Conservation (phyloP, 2,797 vertebrate genomes). For the Austrolebias charrua region DNA sequence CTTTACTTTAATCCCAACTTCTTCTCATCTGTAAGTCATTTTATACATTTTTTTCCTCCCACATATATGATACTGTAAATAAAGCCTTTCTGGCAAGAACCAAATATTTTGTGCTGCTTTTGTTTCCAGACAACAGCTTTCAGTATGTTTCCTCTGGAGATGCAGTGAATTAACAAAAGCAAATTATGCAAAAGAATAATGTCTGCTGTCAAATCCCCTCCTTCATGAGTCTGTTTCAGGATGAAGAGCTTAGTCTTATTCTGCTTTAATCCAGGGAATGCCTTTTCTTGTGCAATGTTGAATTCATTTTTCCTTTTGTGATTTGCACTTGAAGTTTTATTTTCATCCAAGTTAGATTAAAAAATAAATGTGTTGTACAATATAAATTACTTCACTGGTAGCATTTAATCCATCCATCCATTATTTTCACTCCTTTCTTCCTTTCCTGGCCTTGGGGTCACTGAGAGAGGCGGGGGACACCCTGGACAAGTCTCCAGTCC, state of each 20-base stretch:
- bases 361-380: too few relatives aligned
- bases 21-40: constrained; percentile 29
- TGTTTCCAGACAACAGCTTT: constrained; percentile 22
- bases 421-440: too few relatives aligned
- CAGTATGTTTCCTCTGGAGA: constrained; percentile 14
- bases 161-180: constrained; percentile 5
- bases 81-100: constrained; percentile 9
- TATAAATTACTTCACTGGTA: too few relatives aligned
- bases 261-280: not conserved
- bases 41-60: constrained; percentile 5
- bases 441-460: too few relatives aligned
- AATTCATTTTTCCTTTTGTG: not conserved
- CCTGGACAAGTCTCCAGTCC: too few relatives aligned
- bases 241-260: not conserved
- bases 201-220: constrained; percentile 16
- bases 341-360: not conserved
- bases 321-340: not conserved
- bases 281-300: constrained; percentile 2
- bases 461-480: too few relatives aligned
- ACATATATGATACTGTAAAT: not conserved
- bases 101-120: constrained; percentile 21
- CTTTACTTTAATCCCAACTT: constrained; percentile 35
- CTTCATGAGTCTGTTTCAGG: constrained; percentile 12
- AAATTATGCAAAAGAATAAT: constrained; percentile 15
- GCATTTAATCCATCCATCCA: too few relatives aligned